A percentile compares a stretch with the other conserved stretches of the same genome.
Evolutionary conservation across 2,888 invertebrate genomes (phyloP).

Genomic region (Spisula subtruncata): DNA sequence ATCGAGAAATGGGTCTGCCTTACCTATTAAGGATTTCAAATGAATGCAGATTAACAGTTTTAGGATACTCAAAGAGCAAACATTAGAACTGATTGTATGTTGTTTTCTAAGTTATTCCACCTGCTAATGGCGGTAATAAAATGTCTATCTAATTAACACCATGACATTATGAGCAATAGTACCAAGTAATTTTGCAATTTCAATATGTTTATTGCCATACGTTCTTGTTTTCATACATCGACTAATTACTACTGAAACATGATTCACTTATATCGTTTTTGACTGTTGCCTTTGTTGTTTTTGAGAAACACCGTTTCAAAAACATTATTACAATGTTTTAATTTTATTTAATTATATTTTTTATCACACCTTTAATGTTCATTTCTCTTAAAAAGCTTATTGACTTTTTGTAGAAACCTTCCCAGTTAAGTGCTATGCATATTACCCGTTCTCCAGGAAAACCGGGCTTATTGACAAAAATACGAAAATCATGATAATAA

Average conservation of each 20-base stretch:
- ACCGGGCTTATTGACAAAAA: too few species aligned
- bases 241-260: not conserved
- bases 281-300: not conserved
- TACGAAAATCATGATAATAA: too few species aligned
- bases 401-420: too few species aligned
- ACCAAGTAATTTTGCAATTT: not conserved
- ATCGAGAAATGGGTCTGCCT: not conserved
- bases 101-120: not conserved
- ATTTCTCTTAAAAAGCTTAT: too few species aligned
- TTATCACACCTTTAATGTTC: too few species aligned
- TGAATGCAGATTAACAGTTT: not conserved
- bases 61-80: not conserved
- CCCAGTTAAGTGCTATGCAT: too few species aligned
- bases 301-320: too few species aligned
- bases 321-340: too few species aligned
- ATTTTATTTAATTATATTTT: too few species aligned
- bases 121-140: not conserved
- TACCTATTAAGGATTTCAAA: too few species aligned
- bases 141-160: not conserved
- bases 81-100: not conserved
- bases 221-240: not conserved
- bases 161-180: not conserved
- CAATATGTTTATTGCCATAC: not conserved
- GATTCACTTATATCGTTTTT: not conserved
- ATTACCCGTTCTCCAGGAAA: too few species aligned